Evolutionary conservation across 2,888 invertebrate species (phyloP).

Genomic region (Noctua janthe): DNA sequence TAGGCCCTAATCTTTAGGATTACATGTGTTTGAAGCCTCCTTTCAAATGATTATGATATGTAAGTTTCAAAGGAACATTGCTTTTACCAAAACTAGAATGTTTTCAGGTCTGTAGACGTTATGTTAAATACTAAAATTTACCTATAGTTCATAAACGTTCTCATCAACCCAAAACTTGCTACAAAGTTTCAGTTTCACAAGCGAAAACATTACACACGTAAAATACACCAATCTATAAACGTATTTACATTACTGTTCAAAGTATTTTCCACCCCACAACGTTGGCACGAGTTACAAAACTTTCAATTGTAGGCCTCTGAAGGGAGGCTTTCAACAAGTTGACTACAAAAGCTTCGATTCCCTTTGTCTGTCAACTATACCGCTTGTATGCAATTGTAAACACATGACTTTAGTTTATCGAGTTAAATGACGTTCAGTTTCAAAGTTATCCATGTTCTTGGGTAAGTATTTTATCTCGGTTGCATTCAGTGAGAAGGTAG

Average conservation of each 20-base stretch:
- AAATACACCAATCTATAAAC: not conserved
- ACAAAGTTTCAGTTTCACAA: slow-evolving; percentile 4
- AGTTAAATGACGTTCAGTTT: not conserved
- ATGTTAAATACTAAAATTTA: not conserved
- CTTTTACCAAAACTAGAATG: too few relatives aligned
- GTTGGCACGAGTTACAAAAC: slow-evolving; percentile 21
- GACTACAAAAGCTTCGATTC: slow-evolving; percentile 40
- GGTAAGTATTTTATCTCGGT: not conserved
- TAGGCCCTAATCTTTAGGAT: too few relatives aligned
- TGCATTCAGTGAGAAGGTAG: not conserved
- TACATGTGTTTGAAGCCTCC: too few relatives aligned
- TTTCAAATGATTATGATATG: too few relatives aligned
- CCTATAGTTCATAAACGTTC: not conserved
- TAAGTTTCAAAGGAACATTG: too few relatives aligned
- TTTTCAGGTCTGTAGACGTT: not conserved
- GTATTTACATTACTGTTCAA: not conserved
- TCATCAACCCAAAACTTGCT: not conserved
- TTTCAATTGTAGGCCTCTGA: slow-evolving; percentile 12
- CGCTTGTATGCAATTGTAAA: slow-evolving; percentile 15
- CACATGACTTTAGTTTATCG: not conserved
- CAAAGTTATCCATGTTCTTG: not conserved
- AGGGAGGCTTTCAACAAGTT: slow-evolving; percentile 9
- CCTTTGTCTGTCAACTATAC: slow-evolving; percentile 28
- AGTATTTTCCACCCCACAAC: not conserved
- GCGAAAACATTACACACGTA: not conserved